phyloP scores from a whole-genome alignment of 2,888 invertebrate genomes.

The Beris morrisii region DNA sequence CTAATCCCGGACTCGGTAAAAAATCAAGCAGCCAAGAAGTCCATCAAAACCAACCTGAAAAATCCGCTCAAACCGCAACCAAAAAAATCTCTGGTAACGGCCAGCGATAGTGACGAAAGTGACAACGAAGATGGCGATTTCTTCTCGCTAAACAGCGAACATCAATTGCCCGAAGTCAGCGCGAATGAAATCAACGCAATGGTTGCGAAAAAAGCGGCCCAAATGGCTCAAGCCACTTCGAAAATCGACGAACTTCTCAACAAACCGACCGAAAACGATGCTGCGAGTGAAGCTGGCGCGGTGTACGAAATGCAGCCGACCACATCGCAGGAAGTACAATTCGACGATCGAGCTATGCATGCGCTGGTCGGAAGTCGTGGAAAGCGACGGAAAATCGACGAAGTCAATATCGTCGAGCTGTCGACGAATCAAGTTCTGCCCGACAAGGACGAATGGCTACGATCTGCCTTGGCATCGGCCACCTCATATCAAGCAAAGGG shows the following conservation, averaged over 20 bases:
- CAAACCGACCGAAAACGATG: constrained; percentile 8
- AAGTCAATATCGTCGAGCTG: constrained; percentile 78
- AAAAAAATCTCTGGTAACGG: constrained; percentile 42
- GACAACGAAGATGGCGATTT: constrained; percentile 56
- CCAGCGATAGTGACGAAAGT: constrained; percentile 58
- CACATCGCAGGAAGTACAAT: neutral
- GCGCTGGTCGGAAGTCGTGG: constrained; percentile 67
- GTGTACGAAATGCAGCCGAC: constrained; percentile 37
- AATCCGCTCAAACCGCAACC: constrained; percentile 40
- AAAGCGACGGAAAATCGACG: constrained; percentile 59
- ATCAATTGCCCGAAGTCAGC: constrained; percentile 58
- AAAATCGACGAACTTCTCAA: constrained; percentile 41
- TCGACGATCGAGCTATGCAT: constrained; percentile 55
- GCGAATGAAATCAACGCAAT: constrained; percentile 53
- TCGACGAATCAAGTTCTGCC: constrained; percentile 78
- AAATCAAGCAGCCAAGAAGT: constrained; percentile 42
- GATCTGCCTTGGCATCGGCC: constrained; percentile 76
- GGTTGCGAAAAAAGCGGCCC: constrained; percentile 51
- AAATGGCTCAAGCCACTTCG: constrained; percentile 45
- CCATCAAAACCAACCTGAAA: neutral
- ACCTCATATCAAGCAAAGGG: constrained; percentile 58
- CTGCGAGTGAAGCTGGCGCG: neutral
- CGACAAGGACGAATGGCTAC: constrained; percentile 78
- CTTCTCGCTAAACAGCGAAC: constrained; percentile 55
- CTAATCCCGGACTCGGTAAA: constrained; percentile 57